These are phyloP conservation scores for Carcharodon carcharias DNA, from an alignment of 2,797 vertebrate species.

Conservation along the genomic window DNA sequence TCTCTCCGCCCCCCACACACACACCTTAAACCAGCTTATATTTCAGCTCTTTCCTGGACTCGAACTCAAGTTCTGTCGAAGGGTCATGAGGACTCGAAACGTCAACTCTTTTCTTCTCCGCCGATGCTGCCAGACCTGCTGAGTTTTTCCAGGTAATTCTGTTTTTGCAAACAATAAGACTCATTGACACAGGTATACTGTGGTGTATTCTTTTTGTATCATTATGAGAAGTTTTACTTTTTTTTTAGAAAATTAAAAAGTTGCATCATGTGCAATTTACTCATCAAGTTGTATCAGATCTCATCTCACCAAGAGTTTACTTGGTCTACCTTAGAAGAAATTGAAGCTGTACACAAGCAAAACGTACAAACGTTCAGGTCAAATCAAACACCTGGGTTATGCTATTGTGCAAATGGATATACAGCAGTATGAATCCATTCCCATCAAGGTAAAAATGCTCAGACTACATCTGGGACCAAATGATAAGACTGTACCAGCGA, in stretches of 20 bases:
- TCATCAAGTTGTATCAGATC: background rate
- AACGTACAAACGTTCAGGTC: background rate
- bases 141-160: too few species aligned
- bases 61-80: too few species aligned
- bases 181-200: too few species aligned
- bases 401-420: background rate
- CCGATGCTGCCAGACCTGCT: too few species aligned
- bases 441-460: background rate
- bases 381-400: background rate
- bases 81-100: too few species aligned
- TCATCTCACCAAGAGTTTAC: background rate
- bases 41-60: too few species aligned
- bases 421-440: background rate
- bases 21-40: too few species aligned
- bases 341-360: background rate
- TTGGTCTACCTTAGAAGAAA: background rate
- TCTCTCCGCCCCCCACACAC: too few species aligned
- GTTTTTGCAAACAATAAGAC: too few species aligned
- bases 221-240: background rate
- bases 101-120: too few species aligned
- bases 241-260: background rate
- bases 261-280: background rate
- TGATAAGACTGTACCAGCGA: background rate
- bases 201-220: background rate
- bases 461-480: background rate